Evolutionary conservation across 2,888 invertebrate genomes (phyloP), one percentile per base, ranked within the genome.

Genomic region (Podotricha telesiphe): DNA sequence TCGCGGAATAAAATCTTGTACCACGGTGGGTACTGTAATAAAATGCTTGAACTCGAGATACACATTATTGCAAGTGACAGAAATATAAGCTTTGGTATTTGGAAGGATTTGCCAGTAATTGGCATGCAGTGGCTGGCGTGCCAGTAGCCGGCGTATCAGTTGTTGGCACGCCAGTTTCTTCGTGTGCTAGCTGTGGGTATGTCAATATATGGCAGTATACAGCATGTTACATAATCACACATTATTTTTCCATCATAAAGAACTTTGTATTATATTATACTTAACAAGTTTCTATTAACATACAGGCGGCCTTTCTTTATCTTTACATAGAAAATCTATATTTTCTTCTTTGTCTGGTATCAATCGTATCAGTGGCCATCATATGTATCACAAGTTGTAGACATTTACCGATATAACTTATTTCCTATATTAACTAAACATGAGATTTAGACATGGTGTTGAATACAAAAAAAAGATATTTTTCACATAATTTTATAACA

Each of bases 1-100:
- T 71, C 71, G 40, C n/a, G 56, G 51, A 53, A 63, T 69, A 69
- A 71, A 71, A 66, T 69, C 20, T 40, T 40, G 48, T 61, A 65
- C 65, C 67, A 37, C 58, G 4, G 42, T 45, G 59, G 45, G 59
- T 59, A 59, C 45, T 28, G 1, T 28, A 28, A 45, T 42, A 28
- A 20, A 56, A 59, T 1, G 11, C 15, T 22, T 22, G 3, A 17
- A 10, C 17, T 20, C 20, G 19, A 13, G 10, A 45, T 45, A 45
- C 40, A 17, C 17, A 55, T 28, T 28, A n/a, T 51, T 53, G 22
- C 22, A 22, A 53, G 13, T 28, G 10, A 37, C 3, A 37, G 37
- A 37, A 37, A 37, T 28, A 28, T 7, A 37, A 37, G 28, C 28
- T 28, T 28, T 28, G 28, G 28, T 28, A 28, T 37, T 37, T 37